Percentiles rank a stretch among this genome's conserved stretches.
Evolutionary conservation across 2,888 invertebrate species (phyloP).

Genomic region (Lingula anatina): DNA sequence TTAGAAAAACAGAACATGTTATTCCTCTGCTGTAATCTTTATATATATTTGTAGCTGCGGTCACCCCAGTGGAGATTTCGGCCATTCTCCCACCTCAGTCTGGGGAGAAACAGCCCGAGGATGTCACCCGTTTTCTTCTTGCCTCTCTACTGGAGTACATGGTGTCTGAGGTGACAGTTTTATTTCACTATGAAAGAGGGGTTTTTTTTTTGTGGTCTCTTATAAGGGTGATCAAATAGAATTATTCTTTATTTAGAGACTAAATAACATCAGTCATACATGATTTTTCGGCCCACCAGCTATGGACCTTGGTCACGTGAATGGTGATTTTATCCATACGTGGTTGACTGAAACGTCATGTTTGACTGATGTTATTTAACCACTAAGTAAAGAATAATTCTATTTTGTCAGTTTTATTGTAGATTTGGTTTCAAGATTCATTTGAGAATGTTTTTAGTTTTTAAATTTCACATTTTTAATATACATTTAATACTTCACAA

Average conservation of each 20-base stretch:
- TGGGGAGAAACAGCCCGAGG: constrained; percentile 79
- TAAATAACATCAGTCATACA: neutral
- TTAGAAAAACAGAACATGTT: too few relatives aligned
- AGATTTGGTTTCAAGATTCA: too few relatives aligned
- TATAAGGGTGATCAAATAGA: too few relatives aligned
- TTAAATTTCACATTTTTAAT: too few relatives aligned
- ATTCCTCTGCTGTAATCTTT: too few relatives aligned
- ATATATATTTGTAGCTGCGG: neutral
- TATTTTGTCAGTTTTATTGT: too few relatives aligned
- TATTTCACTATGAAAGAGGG: too few relatives aligned
- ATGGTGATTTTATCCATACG: constrained; percentile 2
- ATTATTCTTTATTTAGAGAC: too few relatives aligned
- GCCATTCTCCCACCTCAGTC: constrained; percentile 69
- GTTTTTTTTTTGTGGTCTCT: too few relatives aligned
- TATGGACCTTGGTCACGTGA: too few relatives aligned
- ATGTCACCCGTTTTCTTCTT: constrained; percentile 77
- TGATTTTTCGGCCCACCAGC: neutral
- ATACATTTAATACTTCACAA: too few relatives aligned
- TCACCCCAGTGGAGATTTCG: constrained; percentile 66
- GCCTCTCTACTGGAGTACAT: constrained; percentile 84
- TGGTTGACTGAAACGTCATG: constrained; percentile 3
- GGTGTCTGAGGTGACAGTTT: constrained; percentile 69
- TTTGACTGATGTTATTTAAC: neutral
- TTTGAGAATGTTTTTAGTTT: constrained; percentile 7
- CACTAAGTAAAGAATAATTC: neutral